A percentile compares a stretch with the other conserved stretches of the same genome.
phyloP scores from a whole-genome alignment of 1,140 invertebrate species.

The Philopotamus ludificatus region DNA sequence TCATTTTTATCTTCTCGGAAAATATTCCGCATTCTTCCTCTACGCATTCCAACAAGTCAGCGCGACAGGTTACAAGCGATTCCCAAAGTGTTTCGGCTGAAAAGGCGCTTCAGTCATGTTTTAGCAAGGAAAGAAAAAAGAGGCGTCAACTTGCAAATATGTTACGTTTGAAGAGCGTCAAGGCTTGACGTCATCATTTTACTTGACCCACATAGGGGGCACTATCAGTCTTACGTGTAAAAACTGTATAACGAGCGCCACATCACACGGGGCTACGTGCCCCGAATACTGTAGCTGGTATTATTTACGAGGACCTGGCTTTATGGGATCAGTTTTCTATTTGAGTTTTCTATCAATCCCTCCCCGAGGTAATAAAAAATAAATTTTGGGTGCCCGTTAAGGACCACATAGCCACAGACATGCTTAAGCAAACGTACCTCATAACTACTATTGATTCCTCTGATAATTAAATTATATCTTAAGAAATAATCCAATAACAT shows the following conservation, averaged over 20 bases:
- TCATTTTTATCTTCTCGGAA: too few relatives aligned
- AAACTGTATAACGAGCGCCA: constrained; percentile 37
- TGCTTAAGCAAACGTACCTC: too few relatives aligned
- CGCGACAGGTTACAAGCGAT: too few relatives aligned
- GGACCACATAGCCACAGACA: too few relatives aligned
- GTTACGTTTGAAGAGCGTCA: background rate
- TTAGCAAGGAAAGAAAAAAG: background rate
- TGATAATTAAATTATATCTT: too few relatives aligned
- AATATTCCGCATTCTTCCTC: too few relatives aligned
- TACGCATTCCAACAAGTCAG: too few relatives aligned
- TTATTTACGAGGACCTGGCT: constrained; percentile 35
- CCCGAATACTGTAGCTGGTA: constrained; percentile 21
- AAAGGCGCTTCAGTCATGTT: too few relatives aligned
- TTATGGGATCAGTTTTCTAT: constrained; percentile 38
- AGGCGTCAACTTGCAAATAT: too few relatives aligned
- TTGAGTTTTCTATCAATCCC: constrained; percentile 39
- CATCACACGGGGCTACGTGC: constrained; percentile 34
- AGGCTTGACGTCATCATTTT: constrained; percentile 34
- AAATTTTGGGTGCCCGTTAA: constrained; percentile 17
- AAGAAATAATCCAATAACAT: too few relatives aligned
- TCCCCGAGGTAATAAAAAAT: constrained; percentile 24
- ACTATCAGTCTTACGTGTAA: constrained; percentile 37
- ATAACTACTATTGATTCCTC: too few relatives aligned
- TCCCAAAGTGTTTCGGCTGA: too few relatives aligned
- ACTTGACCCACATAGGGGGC: constrained; percentile 25